A percentile compares a stretch with the other conserved stretches of the same genome.
phyloP scores from a whole-genome alignment of 2,113 vertebrate genomes.

The Helogale parvula region DNA sequence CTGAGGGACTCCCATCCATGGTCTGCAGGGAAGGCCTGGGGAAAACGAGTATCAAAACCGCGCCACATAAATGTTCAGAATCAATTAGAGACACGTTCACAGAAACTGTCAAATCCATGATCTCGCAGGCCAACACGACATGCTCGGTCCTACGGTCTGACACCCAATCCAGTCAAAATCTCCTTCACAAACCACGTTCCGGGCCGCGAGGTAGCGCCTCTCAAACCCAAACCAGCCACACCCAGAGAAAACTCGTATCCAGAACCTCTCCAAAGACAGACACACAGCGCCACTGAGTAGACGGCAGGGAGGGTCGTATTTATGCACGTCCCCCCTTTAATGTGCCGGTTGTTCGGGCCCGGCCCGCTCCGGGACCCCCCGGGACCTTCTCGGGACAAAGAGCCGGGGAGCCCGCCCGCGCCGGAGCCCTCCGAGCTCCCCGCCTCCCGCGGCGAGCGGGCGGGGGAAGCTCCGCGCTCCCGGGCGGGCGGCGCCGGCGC shows the following conservation, averaged over 20 bases:
- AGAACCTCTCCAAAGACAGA: neutral
- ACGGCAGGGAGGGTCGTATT: neutral
- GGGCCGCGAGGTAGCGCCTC: neutral
- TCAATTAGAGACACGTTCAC: neutral
- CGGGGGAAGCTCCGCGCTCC: rapidly evolving
- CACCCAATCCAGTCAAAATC: neutral
- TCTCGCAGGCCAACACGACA: neutral
- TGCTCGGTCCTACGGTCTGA: neutral
- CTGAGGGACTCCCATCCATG: neutral
- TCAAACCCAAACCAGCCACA: neutral
- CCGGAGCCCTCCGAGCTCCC: rapidly evolving
- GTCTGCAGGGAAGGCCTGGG: neutral
- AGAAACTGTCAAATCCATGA: neutral
- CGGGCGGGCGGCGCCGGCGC: slow-evolving; percentile 46
- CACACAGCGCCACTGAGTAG: neutral
- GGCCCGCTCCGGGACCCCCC: rapidly evolving
- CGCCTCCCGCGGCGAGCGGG: rapidly evolving
- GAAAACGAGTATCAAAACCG: neutral
- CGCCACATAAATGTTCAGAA: neutral
- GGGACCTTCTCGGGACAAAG: neutral
- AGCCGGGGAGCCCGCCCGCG: rapidly evolving
- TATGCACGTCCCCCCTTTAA: rapidly evolving
- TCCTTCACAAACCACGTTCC: neutral
- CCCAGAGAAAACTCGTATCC: neutral
- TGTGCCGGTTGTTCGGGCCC: rapidly evolving